Conservation (phyloP, 2,888 invertebrate species). For the Empis livida region DNA sequence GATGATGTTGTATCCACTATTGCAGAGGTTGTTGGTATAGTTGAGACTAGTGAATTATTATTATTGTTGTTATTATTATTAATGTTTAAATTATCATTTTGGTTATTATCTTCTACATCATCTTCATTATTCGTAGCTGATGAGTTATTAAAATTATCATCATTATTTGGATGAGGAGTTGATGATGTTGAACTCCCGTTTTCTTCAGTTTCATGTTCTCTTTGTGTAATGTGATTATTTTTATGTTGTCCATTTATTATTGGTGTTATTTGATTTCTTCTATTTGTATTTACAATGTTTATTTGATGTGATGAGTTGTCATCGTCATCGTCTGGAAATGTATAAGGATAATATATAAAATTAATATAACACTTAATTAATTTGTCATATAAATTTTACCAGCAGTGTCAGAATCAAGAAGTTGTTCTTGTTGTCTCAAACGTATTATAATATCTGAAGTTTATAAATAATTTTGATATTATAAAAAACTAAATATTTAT, state of each 20-base stretch:
- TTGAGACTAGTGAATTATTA: not conserved
- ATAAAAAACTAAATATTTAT: not conserved
- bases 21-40: slow-evolving; percentile 5
- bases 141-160: not conserved
- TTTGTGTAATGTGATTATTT: too few species aligned
- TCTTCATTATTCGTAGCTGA: not conserved
- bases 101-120: not conserved
- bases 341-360: too few species aligned
- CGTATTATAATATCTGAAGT: slow-evolving; percentile 30
- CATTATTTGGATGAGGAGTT: not conserved
- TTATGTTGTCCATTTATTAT: too few species aligned
- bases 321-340: not conserved
- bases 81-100: not conserved
- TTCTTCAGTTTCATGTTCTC: not conserved
- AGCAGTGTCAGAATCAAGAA: slow-evolving; percentile 9
- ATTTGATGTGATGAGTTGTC: not conserved
- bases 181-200: not conserved
- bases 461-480: not conserved
- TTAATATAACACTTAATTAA: too few species aligned
- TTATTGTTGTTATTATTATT: slow-evolving; percentile 1
- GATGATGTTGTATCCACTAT: slow-evolving; percentile 8
- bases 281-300: too few species aligned
- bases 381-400: too few species aligned
- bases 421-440: slow-evolving; percentile 39
- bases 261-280: too few species aligned